phyloP scores from a whole-genome alignment of 2,113 vertebrate species.

The Boulengerochromis microlepis region DNA sequence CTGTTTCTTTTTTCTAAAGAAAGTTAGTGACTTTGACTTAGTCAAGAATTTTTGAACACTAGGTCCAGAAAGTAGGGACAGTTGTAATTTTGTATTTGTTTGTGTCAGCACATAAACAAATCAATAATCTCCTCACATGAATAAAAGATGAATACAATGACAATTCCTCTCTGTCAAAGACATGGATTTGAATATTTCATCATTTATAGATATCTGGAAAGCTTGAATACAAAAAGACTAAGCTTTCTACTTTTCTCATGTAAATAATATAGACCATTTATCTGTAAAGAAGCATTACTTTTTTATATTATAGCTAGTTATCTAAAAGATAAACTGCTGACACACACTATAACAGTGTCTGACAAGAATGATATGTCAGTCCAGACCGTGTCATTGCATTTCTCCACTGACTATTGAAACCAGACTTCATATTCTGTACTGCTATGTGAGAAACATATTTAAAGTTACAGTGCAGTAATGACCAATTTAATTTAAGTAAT shows the following conservation, averaged over 20 bases:
- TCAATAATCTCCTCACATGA: neutral
- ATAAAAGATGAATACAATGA: neutral
- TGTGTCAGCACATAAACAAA: neutral
- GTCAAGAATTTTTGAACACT: neutral
- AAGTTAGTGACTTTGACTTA: neutral
- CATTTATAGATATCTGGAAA: neutral
- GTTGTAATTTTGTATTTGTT: neutral
- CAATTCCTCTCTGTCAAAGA: neutral
- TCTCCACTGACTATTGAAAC: neutral
- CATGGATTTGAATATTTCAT: constrained; percentile 22
- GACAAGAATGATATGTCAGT: neutral
- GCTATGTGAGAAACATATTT: neutral
- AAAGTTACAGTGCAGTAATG: neutral
- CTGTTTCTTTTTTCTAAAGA: neutral
- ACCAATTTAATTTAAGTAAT: neutral
- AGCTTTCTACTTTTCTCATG: neutral
- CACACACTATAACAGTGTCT: neutral
- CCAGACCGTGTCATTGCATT: neutral
- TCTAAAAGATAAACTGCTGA: neutral
- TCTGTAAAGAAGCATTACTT: neutral
- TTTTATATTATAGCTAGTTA: neutral
- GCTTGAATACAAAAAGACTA: neutral
- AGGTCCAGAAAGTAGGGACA: neutral
- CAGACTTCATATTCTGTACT: neutral
- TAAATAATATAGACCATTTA: neutral